phyloP scores from a whole-genome alignment of 1,140 invertebrate genomes.

The Lasioglossum albipes region DNA sequence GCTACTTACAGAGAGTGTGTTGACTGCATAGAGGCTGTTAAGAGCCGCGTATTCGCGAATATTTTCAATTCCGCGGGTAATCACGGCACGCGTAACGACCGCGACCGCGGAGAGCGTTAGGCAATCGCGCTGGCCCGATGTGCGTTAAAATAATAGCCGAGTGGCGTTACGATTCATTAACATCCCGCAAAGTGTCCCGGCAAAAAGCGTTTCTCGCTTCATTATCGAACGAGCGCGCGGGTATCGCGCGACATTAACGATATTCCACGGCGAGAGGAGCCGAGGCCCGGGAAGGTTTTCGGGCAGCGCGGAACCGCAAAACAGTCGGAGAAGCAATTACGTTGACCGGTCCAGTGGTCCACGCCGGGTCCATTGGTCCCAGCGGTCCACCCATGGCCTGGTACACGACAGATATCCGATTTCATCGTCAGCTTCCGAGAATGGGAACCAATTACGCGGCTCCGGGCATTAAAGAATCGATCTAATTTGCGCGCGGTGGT shows the following conservation, averaged over 20 bases:
- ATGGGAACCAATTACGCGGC: slow-evolving; percentile 71
- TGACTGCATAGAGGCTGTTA: too few relatives aligned
- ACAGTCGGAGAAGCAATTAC: slow-evolving; percentile 65
- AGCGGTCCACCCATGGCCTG: neutral
- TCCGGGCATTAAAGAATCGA: slow-evolving; percentile 71
- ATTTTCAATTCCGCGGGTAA: slow-evolving; percentile 39
- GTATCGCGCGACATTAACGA: slow-evolving; percentile 60
- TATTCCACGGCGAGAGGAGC: slow-evolving; percentile 16
- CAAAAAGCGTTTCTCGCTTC: slow-evolving; percentile 63
- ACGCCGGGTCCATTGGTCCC: slow-evolving; percentile 9
- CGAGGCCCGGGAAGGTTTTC: slow-evolving; percentile 9
- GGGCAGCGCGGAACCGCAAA: slow-evolving; percentile 56
- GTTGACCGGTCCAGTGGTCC: slow-evolving; percentile 48
- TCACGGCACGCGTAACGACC: slow-evolving; percentile 30
- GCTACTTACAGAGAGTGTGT: too few relatives aligned
- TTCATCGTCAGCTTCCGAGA: slow-evolving; percentile 68
- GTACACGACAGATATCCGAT: slow-evolving; percentile 67
- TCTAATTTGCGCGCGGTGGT: slow-evolving; percentile 69
- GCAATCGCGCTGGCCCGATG: slow-evolving; percentile 17
- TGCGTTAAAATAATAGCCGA: slow-evolving; percentile 46
- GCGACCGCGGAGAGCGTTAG: neutral
- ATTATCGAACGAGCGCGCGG: slow-evolving; percentile 49
- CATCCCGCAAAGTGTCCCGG: slow-evolving; percentile 55
- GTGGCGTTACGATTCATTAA: slow-evolving; percentile 54
- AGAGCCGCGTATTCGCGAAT: neutral